Percentiles rank a stretch among this genome's conserved stretches.
phyloP scores from a whole-genome alignment of 2,113 vertebrate genomes.

The Cervus canadensis region DNA sequence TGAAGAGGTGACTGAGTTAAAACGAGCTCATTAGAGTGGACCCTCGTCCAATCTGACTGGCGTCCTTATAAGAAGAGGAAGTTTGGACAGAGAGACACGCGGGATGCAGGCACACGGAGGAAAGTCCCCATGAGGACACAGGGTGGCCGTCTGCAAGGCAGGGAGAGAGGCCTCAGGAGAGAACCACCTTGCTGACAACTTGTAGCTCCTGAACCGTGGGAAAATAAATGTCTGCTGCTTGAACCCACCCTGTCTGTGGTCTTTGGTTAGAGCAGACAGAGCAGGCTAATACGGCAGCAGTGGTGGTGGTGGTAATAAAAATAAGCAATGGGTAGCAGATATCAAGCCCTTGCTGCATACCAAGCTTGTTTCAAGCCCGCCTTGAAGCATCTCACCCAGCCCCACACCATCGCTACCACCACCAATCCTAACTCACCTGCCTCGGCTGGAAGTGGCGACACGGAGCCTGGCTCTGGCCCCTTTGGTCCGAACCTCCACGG shows the following conservation, averaged over 20 bases:
- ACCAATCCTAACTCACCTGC: not conserved
- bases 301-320: not conserved
- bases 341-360: not conserved
- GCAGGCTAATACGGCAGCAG: rapidly evolving
- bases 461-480: no score
- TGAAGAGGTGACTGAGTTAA: not conserved
- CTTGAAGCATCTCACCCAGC: not conserved
- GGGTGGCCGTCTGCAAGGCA: not conserved
- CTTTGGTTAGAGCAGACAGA: not conserved
- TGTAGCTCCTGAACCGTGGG: not conserved
- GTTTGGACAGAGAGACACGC: not conserved
- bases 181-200: not conserved
- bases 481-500: not conserved
- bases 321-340: not conserved
- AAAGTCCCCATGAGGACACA: not conserved
- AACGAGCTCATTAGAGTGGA: not conserved
- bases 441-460: not conserved
- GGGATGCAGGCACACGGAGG: not conserved
- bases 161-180: not conserved
- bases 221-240: not conserved
- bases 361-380: not conserved
- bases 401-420: not conserved
- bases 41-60: not conserved
- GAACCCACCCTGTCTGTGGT: not conserved
- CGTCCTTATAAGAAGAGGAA: not conserved